phyloP scores from a whole-genome alignment of 1,140 invertebrate genomes.

The Vanessa atalanta region DNA sequence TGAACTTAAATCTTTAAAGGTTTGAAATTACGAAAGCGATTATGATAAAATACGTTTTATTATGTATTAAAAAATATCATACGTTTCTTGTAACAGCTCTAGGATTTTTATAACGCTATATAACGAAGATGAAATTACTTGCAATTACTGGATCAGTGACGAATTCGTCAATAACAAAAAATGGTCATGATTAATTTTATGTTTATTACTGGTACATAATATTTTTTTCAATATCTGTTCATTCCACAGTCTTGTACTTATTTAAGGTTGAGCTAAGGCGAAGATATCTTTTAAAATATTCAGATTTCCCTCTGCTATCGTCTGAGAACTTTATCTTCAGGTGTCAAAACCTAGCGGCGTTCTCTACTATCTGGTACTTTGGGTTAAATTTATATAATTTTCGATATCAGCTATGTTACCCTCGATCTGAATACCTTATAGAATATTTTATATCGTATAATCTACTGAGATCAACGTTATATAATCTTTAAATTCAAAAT shows the following conservation, averaged over 20 bases:
- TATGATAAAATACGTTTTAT: slow-evolving; percentile 1
- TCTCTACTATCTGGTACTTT: slow-evolving; percentile 17
- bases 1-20: slow-evolving; percentile 22
- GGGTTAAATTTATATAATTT: slow-evolving; percentile 24
- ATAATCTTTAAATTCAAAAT: not conserved
- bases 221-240: not conserved
- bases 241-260: not conserved
- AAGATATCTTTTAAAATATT: slow-evolving; percentile 29
- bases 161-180: too few species aligned
- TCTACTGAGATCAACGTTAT: not conserved
- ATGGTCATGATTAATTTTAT: too few species aligned
- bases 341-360: slow-evolving; percentile 25
- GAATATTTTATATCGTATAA: not conserved
- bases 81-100: too few species aligned
- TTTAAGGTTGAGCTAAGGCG: not conserved
- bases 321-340: slow-evolving; percentile 17
- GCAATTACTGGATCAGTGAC: too few species aligned
- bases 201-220: too few species aligned
- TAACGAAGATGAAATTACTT: too few species aligned
- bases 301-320: slow-evolving; percentile 11
- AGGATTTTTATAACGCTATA: too few species aligned
- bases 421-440: not conserved
- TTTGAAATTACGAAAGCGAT: slow-evolving; percentile 23
- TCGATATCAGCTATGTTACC: slow-evolving; percentile 17
- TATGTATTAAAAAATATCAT: too few species aligned